Conservation (phyloP, 2,888 invertebrate genomes). For the Drosophila acutilabella region DNA sequence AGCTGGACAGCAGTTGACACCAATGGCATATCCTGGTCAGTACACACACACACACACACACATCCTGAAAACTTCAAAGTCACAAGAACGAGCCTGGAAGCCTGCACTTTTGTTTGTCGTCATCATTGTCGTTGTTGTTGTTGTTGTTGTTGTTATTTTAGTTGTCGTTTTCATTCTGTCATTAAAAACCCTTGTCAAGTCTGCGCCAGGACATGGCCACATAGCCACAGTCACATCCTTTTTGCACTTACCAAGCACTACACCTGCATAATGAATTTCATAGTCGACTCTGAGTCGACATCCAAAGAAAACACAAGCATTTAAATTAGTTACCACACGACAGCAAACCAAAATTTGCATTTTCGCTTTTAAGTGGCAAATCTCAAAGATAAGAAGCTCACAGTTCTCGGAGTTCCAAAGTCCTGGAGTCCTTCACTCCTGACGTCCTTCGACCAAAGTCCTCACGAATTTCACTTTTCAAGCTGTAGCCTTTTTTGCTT, state of each 20-base stretch:
- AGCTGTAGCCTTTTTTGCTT: constrained; percentile 53
- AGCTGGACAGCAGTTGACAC: constrained; percentile 73
- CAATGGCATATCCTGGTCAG: constrained; percentile 70
- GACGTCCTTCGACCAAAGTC: neutral
- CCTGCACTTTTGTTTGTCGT: constrained; percentile 62
- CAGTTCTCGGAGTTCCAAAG: neutral
- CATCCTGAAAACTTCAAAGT: constrained; percentile 71
- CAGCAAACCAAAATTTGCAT: constrained; percentile 65
- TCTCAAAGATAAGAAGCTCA: constrained; percentile 54
- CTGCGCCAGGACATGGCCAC: constrained; percentile 58
- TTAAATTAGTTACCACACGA: constrained; percentile 69
- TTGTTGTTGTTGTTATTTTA: constrained; percentile 44
- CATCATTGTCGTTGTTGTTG: constrained; percentile 20
- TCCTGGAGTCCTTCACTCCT: no score
- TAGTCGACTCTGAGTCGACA: constrained; percentile 7
- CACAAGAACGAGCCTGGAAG: constrained; percentile 41
- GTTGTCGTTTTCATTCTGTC: constrained; percentile 79
- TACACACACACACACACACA: constrained; percentile 45
- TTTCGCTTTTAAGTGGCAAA: constrained; percentile 75
- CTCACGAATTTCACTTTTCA: constrained; percentile 1
- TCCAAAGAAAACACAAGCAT: constrained; percentile 31
- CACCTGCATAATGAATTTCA: constrained; percentile 66
- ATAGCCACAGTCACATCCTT: constrained; percentile 50
- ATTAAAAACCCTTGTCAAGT: constrained; percentile 85
- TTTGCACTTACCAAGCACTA: constrained; percentile 29